Base-by-base conservation (phyloP, 2,888 invertebrate species). In the Tipula vernalis region DNA sequence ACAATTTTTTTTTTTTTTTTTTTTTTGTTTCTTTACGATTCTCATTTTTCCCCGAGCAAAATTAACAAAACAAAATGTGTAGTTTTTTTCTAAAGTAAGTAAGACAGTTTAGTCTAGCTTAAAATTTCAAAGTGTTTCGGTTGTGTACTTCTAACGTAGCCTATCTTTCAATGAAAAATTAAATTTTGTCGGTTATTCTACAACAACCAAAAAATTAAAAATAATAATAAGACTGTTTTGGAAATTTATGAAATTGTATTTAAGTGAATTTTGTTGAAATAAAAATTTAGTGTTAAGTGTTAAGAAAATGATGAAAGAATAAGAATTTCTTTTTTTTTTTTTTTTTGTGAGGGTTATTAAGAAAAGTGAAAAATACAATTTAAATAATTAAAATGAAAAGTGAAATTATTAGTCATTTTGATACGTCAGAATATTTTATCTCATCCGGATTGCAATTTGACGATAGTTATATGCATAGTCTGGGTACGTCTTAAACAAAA, bases 311-410 rank as follows among this genome's bases (percentile, higher is more conserved):
- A 28, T 71, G 28, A 71, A 71, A 71, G 28, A 10, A 28, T 8
- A 71, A 71, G 0, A 39, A 39, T 39, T 6, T 39, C 0, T 71
- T 28, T 39, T 6, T 71, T 28, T 71, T 71, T 51, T 15, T 6
- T 15, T 51, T 15, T 51, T 51, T 71, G 71, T 83, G 84, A 84
- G n/a, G 39, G 39, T 5, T 39, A 36, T 10, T 36, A 2, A 39
- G 36, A 36, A 84, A 84, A 84, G 84, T 84, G 84, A 10, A 84
- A 84, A 47, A 86, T 86, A 51, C 44, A 28, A 28, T 51, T 28
- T 36, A 36, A 51, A 47, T n/a, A 86, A 86, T 28, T 12, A 86
- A 86, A 51, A 86, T 86, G 86, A 86, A 86, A 86, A 86, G 51
- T 51, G 86, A 86, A 86, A 36, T 86, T 39, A 86, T 86, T 28